Evolutionary conservation across 2,888 invertebrate species (phyloP), one percentile per base, ranked within the genome.

Genomic region (Liodrosophila aerea): DNA sequence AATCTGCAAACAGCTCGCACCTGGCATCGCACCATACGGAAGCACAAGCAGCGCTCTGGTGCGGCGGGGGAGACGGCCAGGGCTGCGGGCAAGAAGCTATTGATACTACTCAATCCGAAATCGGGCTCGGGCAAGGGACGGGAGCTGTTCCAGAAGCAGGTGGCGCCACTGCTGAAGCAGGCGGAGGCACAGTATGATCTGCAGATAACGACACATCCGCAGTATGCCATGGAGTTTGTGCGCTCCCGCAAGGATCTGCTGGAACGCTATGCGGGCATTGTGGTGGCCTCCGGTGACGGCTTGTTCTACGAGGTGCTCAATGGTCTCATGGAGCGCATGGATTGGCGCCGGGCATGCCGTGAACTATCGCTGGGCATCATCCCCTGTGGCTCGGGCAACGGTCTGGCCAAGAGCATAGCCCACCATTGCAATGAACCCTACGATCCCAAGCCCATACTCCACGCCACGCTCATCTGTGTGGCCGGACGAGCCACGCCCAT

Each of bases 321-420:
- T 90, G 98, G 98, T n/a, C 91, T 99, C 81, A 94, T 98, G 90
- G 94, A 95, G 85, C 92, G 98, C 43, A 91, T 93, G 66, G 98
- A 99, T 89, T 97, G 97, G 96, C 93, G 94, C 68, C 92, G 93
- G 62, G 94, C 95, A 0, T 87, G 95, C 11, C 92, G 93, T n/a
- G 93, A 94, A 77, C 91, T 96, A 40, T 96, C 97, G 0, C 89
- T 99, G 2, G 98, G 97, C 8, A 94, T 98, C 51, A 92, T 99
- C 85, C 98, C 99, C 0, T 97, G 97, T 81, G 99, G 99, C 27
- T 98, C 98, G 2, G 99, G 99, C 11, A 99, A 99, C 90, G 99
- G 98, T 1, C 91, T 99, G 40, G 97, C 97, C 43, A 94, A 95
- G 81, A 94, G 96, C 40, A 93, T 97, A 66, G 95, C 95, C 49